Percentiles rank a stretch among this genome's conserved stretches.
phyloP scores from a whole-genome alignment of 2,888 invertebrate species.

The Deroplatys truncata region DNA sequence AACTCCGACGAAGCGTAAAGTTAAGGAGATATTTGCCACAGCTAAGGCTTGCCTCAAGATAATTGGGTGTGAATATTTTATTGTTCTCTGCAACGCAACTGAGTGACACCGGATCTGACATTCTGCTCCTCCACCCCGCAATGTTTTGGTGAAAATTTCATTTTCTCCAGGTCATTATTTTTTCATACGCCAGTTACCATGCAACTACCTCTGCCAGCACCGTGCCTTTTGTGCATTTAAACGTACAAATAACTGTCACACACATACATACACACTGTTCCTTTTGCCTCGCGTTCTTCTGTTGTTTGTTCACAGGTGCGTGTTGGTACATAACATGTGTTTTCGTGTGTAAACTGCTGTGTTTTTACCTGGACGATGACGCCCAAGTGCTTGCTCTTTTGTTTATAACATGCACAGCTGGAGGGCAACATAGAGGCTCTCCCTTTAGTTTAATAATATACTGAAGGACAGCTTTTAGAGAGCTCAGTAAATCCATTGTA shows the following conservation, averaged over 20 bases:
- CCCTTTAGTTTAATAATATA: too few relatives aligned
- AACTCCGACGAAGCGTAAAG: background rate
- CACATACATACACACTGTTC: background rate
- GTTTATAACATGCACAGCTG: too few relatives aligned
- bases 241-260: background rate
- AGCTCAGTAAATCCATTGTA: too few relatives aligned
- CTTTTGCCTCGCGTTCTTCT: background rate
- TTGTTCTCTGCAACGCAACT: background rate
- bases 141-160: background rate
- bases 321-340: background rate
- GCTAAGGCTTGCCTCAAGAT: background rate
- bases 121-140: background rate
- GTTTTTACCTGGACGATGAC: too few relatives aligned
- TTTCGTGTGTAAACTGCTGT: background rate
- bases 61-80: background rate
- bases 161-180: background rate
- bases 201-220: background rate
- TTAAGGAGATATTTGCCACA: background rate
- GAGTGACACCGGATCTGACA: background rate
- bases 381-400: too few relatives aligned
- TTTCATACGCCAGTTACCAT: background rate
- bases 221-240: background rate
- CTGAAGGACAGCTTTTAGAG: too few relatives aligned
- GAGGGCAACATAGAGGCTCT: too few relatives aligned
- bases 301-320: background rate